Evolutionary conservation across 2,888 invertebrate species (phyloP).

Genomic region (Lottia scabra): DNA sequence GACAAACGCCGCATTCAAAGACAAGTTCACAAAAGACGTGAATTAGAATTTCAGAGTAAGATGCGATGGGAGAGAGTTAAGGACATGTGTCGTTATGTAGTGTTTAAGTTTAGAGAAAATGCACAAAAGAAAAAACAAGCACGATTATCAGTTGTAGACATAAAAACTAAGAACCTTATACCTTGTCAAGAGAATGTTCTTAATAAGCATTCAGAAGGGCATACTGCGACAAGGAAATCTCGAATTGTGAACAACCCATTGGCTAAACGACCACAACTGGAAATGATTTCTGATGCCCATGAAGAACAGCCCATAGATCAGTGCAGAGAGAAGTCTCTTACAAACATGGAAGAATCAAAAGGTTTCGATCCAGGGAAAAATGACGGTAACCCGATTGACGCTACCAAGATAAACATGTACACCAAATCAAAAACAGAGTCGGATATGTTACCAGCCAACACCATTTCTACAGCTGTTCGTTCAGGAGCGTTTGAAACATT

Average conservation of each 20-base stretch:
- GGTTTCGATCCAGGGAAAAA: not conserved
- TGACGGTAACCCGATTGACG: not conserved
- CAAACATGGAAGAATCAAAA: too few species aligned
- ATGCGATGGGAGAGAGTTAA: slow-evolving; percentile 9
- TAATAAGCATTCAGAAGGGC: too few species aligned
- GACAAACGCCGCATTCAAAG: slow-evolving; percentile 20
- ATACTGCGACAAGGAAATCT: too few species aligned
- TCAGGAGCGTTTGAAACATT: not conserved
- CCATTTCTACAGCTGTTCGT: not conserved
- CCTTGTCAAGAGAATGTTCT: too few species aligned
- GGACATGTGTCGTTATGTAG: slow-evolving; percentile 8
- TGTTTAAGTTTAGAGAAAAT: slow-evolving; percentile 19
- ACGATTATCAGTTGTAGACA: slow-evolving; percentile 5
- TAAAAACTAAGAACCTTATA: too few species aligned
- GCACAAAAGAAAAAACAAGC: slow-evolving; percentile 15
- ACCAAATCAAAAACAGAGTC: not conserved
- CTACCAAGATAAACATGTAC: not conserved
- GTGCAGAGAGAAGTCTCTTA: too few species aligned
- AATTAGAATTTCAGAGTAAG: slow-evolving; percentile 14
- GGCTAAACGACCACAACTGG: too few species aligned
- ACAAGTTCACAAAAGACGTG: slow-evolving; percentile 13
- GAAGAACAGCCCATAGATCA: too few species aligned
- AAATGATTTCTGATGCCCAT: too few species aligned
- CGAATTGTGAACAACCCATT: too few species aligned
- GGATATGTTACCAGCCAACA: not conserved